Percentiles rank a stretch among this genome's conserved stretches.
Evolutionary conservation across 1,140 invertebrate genomes (phyloP).

Genomic region (Halictus rubicundus): DNA sequence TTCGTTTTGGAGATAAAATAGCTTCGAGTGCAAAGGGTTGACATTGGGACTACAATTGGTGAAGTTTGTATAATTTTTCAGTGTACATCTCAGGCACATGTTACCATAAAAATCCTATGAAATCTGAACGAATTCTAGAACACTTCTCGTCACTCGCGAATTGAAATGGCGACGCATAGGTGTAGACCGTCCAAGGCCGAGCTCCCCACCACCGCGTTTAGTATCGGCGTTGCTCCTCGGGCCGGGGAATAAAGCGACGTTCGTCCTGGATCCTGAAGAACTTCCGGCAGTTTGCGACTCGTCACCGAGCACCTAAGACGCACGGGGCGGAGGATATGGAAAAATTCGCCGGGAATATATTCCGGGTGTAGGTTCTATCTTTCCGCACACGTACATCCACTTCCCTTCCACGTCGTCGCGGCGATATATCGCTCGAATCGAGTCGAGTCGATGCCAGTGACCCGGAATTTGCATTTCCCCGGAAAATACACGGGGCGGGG

Average conservation of each 20-base stretch:
- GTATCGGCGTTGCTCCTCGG: too few species aligned
- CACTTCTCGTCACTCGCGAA: too few species aligned
- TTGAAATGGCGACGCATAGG: too few species aligned
- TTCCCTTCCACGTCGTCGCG: slow-evolving; percentile 58
- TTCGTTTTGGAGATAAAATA: too few species aligned
- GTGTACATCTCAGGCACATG: too few species aligned
- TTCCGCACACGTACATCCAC: slow-evolving; percentile 64
- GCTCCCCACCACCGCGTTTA: too few species aligned
- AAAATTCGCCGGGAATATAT: slow-evolving; percentile 56
- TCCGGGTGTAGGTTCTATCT: slow-evolving; percentile 56
- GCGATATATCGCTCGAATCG: slow-evolving; percentile 62
- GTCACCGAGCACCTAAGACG: slow-evolving; percentile 23
- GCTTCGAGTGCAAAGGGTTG: too few species aligned
- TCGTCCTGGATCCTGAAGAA: background rate
- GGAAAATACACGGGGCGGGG: slow-evolving; percentile 56
- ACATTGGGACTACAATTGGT: too few species aligned
- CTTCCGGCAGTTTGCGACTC: slow-evolving; percentile 19
- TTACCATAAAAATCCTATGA: too few species aligned
- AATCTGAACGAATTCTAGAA: too few species aligned
- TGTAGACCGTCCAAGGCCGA: too few species aligned
- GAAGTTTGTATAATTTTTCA: too few species aligned
- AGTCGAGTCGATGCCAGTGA: slow-evolving; percentile 63
- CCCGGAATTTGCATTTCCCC: slow-evolving; percentile 67
- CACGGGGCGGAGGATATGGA: slow-evolving; percentile 37
- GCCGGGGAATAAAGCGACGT: background rate